phyloP scores from a whole-genome alignment of 2,797 vertebrate species.

The Ataeniobius toweri region DNA sequence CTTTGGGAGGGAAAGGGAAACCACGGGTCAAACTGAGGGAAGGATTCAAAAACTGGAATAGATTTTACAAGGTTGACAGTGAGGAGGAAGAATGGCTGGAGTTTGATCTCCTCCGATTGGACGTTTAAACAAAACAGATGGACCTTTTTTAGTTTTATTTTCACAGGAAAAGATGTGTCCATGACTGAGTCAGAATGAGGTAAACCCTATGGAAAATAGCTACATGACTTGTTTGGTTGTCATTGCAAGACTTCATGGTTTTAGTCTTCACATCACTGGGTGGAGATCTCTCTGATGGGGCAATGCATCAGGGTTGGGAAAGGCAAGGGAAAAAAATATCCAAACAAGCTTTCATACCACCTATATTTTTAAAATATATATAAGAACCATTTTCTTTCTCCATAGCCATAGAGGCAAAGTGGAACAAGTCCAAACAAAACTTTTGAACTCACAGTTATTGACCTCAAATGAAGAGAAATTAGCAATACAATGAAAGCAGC shows the following conservation, averaged over 20 bases:
- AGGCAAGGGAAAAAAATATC: not conserved
- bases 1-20: constrained; percentile 17
- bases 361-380: too few species aligned
- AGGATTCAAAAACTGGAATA: constrained; percentile 32
- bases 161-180: not conserved
- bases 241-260: not conserved
- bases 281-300: constrained; percentile 3
- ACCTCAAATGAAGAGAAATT: not conserved
- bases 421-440: not conserved
- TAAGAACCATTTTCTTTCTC: too few species aligned
- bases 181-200: constrained; percentile 3
- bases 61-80: constrained; percentile 22
- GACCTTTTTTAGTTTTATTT: constrained; percentile 10
- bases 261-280: constrained; percentile 11
- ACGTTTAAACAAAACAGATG: constrained; percentile 5
- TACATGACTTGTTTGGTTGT: not conserved
- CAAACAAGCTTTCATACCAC: too few species aligned
- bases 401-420: too few species aligned
- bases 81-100: not conserved
- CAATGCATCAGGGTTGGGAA: not conserved
- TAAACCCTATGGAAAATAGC: constrained; percentile 10
- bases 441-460: not conserved
- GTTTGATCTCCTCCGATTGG: constrained; percentile 20
- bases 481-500: not conserved
- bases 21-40: constrained; percentile 22